Evolutionary conservation across 1,140 invertebrate genomes (phyloP).

Genomic region (Neomicropteryx cornuta): DNA sequence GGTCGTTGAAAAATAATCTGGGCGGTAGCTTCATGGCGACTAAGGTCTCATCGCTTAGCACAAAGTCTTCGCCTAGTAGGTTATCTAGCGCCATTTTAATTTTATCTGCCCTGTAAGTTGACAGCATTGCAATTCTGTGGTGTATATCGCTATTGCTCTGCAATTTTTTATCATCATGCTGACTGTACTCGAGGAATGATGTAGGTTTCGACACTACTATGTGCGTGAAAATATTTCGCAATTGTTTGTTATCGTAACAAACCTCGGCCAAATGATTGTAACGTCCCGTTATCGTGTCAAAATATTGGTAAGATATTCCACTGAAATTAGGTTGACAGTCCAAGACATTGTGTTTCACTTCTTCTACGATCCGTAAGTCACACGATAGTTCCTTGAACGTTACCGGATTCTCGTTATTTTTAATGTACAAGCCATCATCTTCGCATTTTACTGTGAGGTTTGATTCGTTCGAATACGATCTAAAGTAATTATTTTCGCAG

Average conservation of each 20-base stretch:
- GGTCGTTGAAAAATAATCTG: slow-evolving; percentile 8
- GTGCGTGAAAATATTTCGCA: slow-evolving; percentile 8
- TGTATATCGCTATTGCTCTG: slow-evolving; percentile 6
- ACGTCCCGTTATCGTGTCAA: slow-evolving; percentile 3
- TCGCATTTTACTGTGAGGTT: slow-evolving; percentile 9
- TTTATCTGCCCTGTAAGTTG: slow-evolving; percentile 7
- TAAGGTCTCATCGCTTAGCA: slow-evolving; percentile 3
- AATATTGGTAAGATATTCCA: slow-evolving; percentile 10
- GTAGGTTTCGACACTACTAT: slow-evolving; percentile 4
- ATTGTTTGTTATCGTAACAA: slow-evolving; percentile 9
- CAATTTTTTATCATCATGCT: slow-evolving; percentile 3
- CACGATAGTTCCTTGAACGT: slow-evolving; percentile 11
- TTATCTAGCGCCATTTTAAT: slow-evolving; percentile 4
- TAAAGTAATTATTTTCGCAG: slow-evolving; percentile 14
- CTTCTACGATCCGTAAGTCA: slow-evolving; percentile 11
- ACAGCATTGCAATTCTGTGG: slow-evolving; percentile 9
- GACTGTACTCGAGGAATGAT: background rate
- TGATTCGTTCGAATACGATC: slow-evolving; percentile 6
- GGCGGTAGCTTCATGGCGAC: slow-evolving; percentile 9
- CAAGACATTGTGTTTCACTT: slow-evolving; percentile 8
- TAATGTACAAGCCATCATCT: slow-evolving; percentile 9
- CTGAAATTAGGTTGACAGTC: slow-evolving; percentile 3
- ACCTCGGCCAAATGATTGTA: slow-evolving; percentile 10
- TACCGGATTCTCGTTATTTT: slow-evolving; percentile 2
- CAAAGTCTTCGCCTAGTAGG: slow-evolving; percentile 8